Conservation (phyloP, 1,140 invertebrate genomes). For the Lethocerus indicus region DNA sequence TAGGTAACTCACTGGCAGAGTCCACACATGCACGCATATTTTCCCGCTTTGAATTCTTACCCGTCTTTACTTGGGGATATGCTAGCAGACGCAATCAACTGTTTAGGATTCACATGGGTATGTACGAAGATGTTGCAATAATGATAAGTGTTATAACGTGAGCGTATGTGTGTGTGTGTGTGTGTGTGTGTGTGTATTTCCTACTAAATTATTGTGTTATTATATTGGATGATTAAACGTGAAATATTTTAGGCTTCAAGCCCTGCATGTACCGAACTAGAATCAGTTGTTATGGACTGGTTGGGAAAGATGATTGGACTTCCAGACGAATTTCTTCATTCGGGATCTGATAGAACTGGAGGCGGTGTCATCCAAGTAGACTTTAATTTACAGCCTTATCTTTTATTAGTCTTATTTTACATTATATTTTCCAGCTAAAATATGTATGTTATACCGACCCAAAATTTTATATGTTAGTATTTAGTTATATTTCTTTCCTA, state of each 20-base stretch:
- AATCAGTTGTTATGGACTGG: slow-evolving; percentile 97
- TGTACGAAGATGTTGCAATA: slow-evolving; percentile 21
- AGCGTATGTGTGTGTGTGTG: no score
- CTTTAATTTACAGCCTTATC: no score
- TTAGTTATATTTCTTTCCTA: no score
- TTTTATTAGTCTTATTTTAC: no score
- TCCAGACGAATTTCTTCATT: slow-evolving; percentile 73
- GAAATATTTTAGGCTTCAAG: slow-evolving; percentile 58
- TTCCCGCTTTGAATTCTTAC: slow-evolving; percentile 89
- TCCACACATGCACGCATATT: slow-evolving; percentile 96
- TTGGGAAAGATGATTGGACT: slow-evolving; percentile 84
- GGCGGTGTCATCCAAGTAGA: slow-evolving; percentile 82
- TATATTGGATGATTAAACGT: no score
- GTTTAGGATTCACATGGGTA: slow-evolving; percentile 81
- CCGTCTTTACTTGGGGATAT: slow-evolving; percentile 93
- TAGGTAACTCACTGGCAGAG: slow-evolving; percentile 87
- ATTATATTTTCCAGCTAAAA: no score
- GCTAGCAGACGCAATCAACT: slow-evolving; percentile 84
- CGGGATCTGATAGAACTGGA: slow-evolving; percentile 48
- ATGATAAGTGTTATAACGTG: not conserved
- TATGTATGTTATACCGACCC: no score
- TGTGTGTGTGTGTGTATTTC: no score
- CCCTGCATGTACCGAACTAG: slow-evolving; percentile 90
- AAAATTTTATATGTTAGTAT: not conserved
- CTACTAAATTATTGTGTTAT: not conserved